Evolutionary conservation across 30 jellyfish, hydroid and myxozoan genomes (phyloP).

Genomic region (Turritopsis rubra): DNA sequence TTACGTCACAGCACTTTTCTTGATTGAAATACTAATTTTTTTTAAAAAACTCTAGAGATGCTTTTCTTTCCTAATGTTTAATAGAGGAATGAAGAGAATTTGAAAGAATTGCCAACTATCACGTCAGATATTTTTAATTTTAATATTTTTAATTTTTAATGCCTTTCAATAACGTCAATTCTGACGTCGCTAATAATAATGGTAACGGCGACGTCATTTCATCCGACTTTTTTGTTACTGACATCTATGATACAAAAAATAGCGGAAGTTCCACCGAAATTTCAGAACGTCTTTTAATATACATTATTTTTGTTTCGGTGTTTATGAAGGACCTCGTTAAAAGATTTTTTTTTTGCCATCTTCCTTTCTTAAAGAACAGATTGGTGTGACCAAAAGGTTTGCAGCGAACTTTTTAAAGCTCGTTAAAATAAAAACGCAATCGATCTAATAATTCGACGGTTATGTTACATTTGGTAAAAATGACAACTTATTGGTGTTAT

Average conservation of each 20-base stretch:
- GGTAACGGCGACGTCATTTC: neutral
- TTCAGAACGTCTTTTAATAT: neutral
- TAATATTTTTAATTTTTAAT: no score
- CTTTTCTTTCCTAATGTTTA: neutral
- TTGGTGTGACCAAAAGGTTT: no score
- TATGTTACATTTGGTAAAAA: neutral
- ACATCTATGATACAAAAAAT: neutral
- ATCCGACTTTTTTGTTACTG: neutral
- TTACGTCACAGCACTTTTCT: neutral
- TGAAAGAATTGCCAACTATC: neutral
- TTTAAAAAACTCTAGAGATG: neutral
- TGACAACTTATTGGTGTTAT: neutral
- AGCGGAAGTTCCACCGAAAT: neutral
- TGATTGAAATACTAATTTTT: neutral
- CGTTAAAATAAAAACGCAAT: neutral
- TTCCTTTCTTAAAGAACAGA: no score
- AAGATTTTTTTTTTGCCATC: no score
- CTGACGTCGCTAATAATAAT: neutral
- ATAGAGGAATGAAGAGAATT: neutral
- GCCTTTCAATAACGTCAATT: neutral
- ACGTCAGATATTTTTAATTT: no score
- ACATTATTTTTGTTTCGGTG: neutral
- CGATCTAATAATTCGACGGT: neutral
- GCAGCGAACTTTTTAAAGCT: no score
- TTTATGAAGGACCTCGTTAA: neutral